Base-by-base conservation (phyloP, 2,113 vertebrate genomes). In the Typhlomys cinereus region DNA sequence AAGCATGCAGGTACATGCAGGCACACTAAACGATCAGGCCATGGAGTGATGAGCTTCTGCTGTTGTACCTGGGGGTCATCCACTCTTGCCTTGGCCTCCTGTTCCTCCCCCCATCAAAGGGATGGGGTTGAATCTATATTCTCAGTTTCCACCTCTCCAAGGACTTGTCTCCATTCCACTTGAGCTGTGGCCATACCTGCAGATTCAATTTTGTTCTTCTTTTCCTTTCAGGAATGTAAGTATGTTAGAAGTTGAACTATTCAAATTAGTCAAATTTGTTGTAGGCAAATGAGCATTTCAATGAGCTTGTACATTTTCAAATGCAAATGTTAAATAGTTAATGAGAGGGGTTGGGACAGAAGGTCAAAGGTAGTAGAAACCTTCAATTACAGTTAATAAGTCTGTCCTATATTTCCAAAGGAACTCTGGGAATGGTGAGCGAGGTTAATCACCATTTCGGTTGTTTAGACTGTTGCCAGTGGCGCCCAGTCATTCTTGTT, bases 311-410 rank as follows among this genome's bases (percentile, higher is more conserved):
- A 15, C 69, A 41, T 94, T 96, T 94, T 89, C 75, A 36, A 82
- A 95, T 95, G 89, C 85, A 92, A 75, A 90, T 90, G 79, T 52
- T 88, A 48, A 44, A 61, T 67, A 52, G n/a, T 78, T 88, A 34
- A 69, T 95, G 59, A 71, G 17, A 90, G 29, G 34, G 41, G 13
- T 54, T 90, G n/a, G 20, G 15, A 29, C 18, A 85, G 31, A 91
- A 73, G 62, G 44, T 80, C 67, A 87, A 71, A 48, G 64, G 59
- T 31, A 59, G 52, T 15, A 88, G 83, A 94, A 93, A 66, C 75
- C 36, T 67, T 50, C 70, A 90, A 29, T 90, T 90, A 61, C 2
- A 64, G 39, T 71, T 90, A 59, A 85, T 84, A 85, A 89, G 67
- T 73, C 81, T 85, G 78, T 25, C 48, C 70, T 82, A 0, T 34